Evolutionary conservation across 2,797 vertebrate genomes (phyloP), one percentile per base, ranked within the genome.

Genomic region (Sarcoramphus papa): DNA sequence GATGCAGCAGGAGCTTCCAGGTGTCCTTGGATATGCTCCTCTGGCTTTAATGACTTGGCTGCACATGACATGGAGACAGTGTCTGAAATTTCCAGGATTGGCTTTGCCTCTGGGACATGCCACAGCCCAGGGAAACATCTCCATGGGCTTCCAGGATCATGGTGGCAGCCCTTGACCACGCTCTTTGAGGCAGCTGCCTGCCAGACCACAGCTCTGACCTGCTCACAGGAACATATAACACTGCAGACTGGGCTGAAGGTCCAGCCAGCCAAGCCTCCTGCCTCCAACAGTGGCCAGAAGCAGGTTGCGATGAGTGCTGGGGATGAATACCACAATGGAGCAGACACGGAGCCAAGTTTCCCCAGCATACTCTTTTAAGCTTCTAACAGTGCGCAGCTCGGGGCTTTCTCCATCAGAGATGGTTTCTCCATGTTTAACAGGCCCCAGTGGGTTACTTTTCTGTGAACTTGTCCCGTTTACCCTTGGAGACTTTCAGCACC

Each of bases 1-100:
- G 65, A 9, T 10, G 12, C 53, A 60, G 53, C 5, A 3, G 51
- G 31, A 90, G 27, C 50, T 84, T 56, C 57, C 69, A 82, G 15
- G 20, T 8, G 2, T 6, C 80, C 67, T 35, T 30, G 53, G 80
- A 31, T 41, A 6, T 37, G n/a, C 27, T 81, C 14, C 64, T 93
- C 73, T 67, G 68, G 22, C 63, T 81, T 64, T 31, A 10, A 6
- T 56, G 54, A 14, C 30, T 30, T 43, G 68, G 15, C 54, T 73
- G 31, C 8, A 14, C 5, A 1, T 23, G 48, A n/a, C 33, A 23
- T 0, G 14, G 64, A 64, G 62, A 65, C 14, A 4, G 7, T 6
- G 12, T 40, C 28, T 60, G 57, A 84, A 14, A 18, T 18, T 90
- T 73, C 48, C 54, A 50, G 63, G 48, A n/a, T 2, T 11, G 59